Base-by-base conservation (phyloP, 2,888 invertebrate species). In the Pterostichus niger region DNA sequence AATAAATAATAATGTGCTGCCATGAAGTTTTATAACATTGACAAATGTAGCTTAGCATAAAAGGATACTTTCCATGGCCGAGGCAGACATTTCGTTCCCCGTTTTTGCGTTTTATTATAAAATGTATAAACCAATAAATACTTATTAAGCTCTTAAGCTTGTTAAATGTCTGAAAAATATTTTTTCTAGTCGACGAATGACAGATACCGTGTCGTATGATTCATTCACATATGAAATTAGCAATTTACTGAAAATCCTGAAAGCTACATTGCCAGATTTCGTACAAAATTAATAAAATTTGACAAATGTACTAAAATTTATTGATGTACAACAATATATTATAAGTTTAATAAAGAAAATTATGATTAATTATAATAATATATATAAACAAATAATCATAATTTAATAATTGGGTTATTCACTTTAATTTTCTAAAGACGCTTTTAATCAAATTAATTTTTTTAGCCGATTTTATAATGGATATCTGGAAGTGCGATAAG, bases 21-120 rank as follows among this genome's bases (percentile, higher is more conserved):
- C 13, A 84, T 91, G 64, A 64, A 11, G 35, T 33, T 13, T 64
- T 33, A n/a, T 64, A 35, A 31, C 7, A 64, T 40, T 24, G 24
- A 35, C 33, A 13, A 64, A 3, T 6, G n/a, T 24, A 24, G 24
- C 24, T 24, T 24, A 2, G 24, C 1, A 24, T 24, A 10, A 94
- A 95, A 95, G 95, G 96, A 96, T 95, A 96, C 96, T 96, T 92
- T 96, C 96, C 96, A 96, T 96, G 87, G 95, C 94, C 86, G 96
- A 94, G 86, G 95, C 94, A 88, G 96, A 96, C 96, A 96, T 96
- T 92, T 96, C 96, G 93, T 95, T 95, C 89, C 96, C 96, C 96
- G 95, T 94, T 91, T 93, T 94, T 93, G 44, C 33, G 24, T 13
- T 35, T 83, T 77, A 64, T 64, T 52, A 11, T 52, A 52, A 49